phyloP scores from a whole-genome alignment of 1,140 invertebrate species.

The Colletes gigas region DNA sequence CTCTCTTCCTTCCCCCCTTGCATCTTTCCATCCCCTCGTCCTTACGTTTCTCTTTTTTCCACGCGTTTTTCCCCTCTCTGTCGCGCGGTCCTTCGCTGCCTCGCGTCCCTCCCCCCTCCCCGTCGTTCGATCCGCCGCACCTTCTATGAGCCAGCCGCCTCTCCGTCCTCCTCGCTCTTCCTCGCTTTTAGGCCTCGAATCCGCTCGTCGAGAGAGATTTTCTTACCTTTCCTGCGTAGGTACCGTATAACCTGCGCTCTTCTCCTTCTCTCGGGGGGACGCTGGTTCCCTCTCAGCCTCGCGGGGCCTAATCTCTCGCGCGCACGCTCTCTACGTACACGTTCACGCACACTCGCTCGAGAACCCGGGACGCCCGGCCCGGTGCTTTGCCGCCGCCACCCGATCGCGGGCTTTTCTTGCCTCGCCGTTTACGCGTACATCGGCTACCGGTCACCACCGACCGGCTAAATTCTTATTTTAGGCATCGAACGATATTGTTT shows the following conservation, averaged over 20 bases:
- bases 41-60: constrained; percentile 2
- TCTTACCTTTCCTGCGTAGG: background rate
- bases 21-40: constrained; percentile 8
- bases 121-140: constrained; percentile 19
- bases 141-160: background rate
- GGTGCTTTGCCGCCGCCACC: background rate
- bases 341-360: background rate
- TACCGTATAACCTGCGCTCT: background rate
- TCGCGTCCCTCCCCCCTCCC: background rate
- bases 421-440: constrained; percentile 10
- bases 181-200: background rate
- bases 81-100: background rate
- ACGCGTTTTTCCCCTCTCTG: constrained; percentile 8
- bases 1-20: constrained; percentile 2
- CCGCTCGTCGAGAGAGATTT: constrained; percentile 15
- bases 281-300: background rate
- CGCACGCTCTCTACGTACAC: background rate
- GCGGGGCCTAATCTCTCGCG: background rate
- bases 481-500: too few relatives aligned
- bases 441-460: background rate
- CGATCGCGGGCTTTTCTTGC: constrained; percentile 1
- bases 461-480: too few relatives aligned
- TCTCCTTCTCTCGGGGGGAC: background rate
- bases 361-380: too few relatives aligned
- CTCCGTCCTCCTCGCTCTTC: background rate